Evolutionary conservation across 2,113 vertebrate species (phyloP).

Genomic region (Connochaetes taurinus): DNA sequence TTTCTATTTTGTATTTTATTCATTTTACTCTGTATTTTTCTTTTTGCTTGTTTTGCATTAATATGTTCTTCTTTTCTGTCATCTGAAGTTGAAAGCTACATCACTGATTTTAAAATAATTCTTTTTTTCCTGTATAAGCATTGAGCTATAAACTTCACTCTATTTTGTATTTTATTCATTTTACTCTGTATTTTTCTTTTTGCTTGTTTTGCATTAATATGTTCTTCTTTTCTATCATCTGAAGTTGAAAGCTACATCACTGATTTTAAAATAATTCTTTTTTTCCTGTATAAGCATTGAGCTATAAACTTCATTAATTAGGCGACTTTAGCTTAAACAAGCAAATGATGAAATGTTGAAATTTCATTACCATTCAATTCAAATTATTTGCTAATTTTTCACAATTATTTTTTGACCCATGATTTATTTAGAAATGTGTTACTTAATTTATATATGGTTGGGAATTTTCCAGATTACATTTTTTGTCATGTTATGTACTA

Average conservation of each 20-base stretch:
- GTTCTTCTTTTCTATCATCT: not conserved
- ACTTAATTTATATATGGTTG: not conserved
- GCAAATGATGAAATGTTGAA: not conserved
- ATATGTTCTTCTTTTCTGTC: not conserved
- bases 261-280: not conserved
- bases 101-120: not conserved
- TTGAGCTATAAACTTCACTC: not conserved
- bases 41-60: not conserved
- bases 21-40: not conserved
- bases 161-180: not conserved
- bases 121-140: not conserved
- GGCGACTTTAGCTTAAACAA: not conserved
- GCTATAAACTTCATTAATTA: not conserved
- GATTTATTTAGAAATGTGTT: not conserved
- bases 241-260: not conserved
- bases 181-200: not conserved
- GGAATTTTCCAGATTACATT: not conserved
- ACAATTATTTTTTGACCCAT: not conserved
- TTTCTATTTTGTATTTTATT: not conserved
- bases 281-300: not conserved
- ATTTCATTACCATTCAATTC: not conserved
- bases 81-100: not conserved
- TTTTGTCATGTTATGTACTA: not conserved
- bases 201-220: not conserved
- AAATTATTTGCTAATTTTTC: not conserved